Base-by-base conservation (phyloP, 2,888 invertebrate genomes). In the Drosophila mulleri region DNA sequence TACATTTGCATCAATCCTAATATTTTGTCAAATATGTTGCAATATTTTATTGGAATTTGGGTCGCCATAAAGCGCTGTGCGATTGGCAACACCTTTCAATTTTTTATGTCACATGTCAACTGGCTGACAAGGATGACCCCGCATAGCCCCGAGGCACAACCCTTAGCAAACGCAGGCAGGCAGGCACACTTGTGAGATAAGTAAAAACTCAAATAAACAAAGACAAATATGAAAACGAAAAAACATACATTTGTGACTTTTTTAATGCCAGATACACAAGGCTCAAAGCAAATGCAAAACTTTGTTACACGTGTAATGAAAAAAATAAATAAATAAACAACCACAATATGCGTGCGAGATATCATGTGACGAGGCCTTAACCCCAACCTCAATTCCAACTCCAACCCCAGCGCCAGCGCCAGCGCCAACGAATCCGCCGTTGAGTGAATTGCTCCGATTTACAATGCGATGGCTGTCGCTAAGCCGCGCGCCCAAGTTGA, bases 231-330 rank as follows among this genome's bases (percentile, higher is more conserved):
- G 63, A 64, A 47, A 26, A 62, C 3, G 8, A 29, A 23, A 41
- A 32, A 39, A 41, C 23, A 63, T 20, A 64, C 18, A 23, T 23
- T 23, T 62, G 44, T 37, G 41, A 57, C 41, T 68, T 56, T 50
- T 29, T 87, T 78, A 83, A 83, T 84, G 89, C 58, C 61, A 62
- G 82, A 67, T 69, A 75, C 73, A 70, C 79, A 75, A 75, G 79
- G 82, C 88, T 84, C 85, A 84, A 84, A 87, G 79, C 82, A 64
- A 84, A 89, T 82, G 84, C 82, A 84, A 84, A 87, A 84, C 89
- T 84, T 84, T 84, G 88, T 78, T 84, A 84, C 85, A 84, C 85
- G 67, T 89, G 88, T 84, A 84, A 89, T 89, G 89, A 89, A 88
- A 84, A 84, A 89, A 89, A 84, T 87, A 84, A 84, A 87, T 87